Evolutionary conservation across 2,113 vertebrate genomes (phyloP), one percentile per base, ranked within the genome.

Genomic region (Otus sunia): DNA sequence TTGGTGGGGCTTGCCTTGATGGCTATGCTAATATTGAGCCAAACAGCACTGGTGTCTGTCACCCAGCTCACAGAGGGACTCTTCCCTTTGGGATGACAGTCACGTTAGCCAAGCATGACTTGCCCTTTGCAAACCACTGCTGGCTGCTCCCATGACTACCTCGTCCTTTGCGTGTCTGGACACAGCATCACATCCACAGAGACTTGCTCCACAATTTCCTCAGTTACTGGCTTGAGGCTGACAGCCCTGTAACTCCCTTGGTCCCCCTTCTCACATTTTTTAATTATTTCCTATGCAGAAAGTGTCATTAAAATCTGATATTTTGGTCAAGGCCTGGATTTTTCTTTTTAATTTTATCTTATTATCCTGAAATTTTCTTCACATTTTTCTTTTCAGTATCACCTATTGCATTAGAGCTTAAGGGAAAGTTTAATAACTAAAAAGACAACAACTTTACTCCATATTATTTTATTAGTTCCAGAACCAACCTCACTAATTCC

Each of bases 381-480:
- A 71, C 64, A 56, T 16, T 21, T 95, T 91, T 91, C 69, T 89
- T 95, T 81, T 60, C 52, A 74, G 50, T 43, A 59, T 64, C 3
- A 0, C 11, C 66, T 78, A 60, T 60, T 82, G 20, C 56, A 41
- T 58, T 62, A 85, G 43, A 79, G 77, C 77, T 95, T 93, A 69
- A 85, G 62, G 74, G 69, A 85, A 95, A 94, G 91, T 92, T 92
- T 94, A 94, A 97, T 87, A 95, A 85, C 49, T 66, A 93, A 82
- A 91, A 92, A 89, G 64, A 91, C 79, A 96, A 94, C 88, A 94
- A 92, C 80, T 97, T 96, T 49, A 45, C 76, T 87, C 84, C 15
- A 39, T 43, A 95, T 92, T 91, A 96, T 90, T 94, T 72, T 77
- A 94, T 97, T 94, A 91, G 86, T 97, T 94, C 86, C 91, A 95